A percentile compares a stretch with the other conserved stretches of the same genome.
Evolutionary conservation across 2,113 vertebrate genomes (phyloP).

Genomic region (Cairina moschata): DNA sequence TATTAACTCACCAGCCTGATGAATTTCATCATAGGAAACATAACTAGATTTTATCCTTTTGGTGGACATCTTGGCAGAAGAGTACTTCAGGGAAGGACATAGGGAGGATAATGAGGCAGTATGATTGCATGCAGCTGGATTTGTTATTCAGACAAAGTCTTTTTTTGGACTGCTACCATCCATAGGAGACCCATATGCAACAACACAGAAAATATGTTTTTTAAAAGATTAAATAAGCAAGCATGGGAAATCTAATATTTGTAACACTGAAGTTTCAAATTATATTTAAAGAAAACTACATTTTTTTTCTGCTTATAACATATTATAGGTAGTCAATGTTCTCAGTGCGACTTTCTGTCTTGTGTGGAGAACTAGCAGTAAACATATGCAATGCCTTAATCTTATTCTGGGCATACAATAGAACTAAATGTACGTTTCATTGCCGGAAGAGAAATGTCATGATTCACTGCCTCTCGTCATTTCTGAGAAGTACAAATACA

Average conservation of each 20-base stretch:
- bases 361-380: background rate
- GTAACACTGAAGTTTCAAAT: background rate
- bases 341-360: background rate
- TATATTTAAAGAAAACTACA: background rate
- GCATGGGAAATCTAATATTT: background rate
- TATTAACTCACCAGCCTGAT: background rate
- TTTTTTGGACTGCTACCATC: background rate
- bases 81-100: background rate
- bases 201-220: background rate
- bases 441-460: background rate
- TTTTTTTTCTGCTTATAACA: background rate
- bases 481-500: conserved; percentile 37
- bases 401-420: background rate
- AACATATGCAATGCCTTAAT: background rate
- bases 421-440: background rate
- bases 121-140: conserved; percentile 13
- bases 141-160: background rate
- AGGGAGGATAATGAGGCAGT: background rate
- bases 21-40: background rate
- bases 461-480: background rate
- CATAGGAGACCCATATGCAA: background rate
- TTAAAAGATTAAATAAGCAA: background rate
- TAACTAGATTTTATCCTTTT: background rate
- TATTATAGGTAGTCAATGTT: background rate
- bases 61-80: background rate